Evolutionary conservation across 2,797 vertebrate species (phyloP).

Genomic region (Rhadinocentrus ornatus): DNA sequence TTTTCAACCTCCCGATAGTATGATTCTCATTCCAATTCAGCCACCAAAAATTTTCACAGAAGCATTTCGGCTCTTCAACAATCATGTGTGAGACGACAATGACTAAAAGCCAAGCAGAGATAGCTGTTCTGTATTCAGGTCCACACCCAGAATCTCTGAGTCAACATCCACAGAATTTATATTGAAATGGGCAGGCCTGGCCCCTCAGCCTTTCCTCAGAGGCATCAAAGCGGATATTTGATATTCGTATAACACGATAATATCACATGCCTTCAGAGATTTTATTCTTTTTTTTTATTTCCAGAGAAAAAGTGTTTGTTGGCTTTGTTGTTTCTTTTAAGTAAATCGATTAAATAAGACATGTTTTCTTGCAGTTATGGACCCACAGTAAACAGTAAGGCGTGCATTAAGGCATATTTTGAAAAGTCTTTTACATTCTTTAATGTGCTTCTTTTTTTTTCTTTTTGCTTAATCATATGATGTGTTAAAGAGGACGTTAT

Average conservation of each 20-base stretch:
- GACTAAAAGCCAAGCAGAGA: slow-evolving; percentile 50
- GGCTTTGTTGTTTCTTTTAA: background rate
- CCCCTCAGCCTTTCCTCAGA: slow-evolving; percentile 50
- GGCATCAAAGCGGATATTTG: slow-evolving; percentile 66
- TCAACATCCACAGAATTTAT: slow-evolving; percentile 69
- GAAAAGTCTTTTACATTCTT: background rate
- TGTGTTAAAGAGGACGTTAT: background rate
- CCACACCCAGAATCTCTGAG: slow-evolving; percentile 54
- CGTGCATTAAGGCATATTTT: background rate
- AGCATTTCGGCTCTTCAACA: slow-evolving; percentile 31
- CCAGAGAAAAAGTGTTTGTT: slow-evolving; percentile 1
- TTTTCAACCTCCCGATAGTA: slow-evolving; percentile 15
- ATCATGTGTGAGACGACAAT: slow-evolving; percentile 19
- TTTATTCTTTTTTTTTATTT: slow-evolving; percentile 8
- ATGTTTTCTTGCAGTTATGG: background rate
- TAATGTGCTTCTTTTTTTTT: background rate
- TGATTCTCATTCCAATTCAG: background rate
- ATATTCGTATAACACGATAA: slow-evolving; percentile 56
- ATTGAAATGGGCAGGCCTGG: slow-evolving; percentile 64
- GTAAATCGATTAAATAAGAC: background rate
- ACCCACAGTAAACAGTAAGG: background rate
- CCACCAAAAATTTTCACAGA: slow-evolving; percentile 27
- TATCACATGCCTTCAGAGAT: slow-evolving; percentile 39
- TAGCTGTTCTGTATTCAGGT: slow-evolving; percentile 65
- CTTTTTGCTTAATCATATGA: background rate